Conservation (phyloP, 1,140 invertebrate genomes). For the Drosophila rhopaloa region DNA sequence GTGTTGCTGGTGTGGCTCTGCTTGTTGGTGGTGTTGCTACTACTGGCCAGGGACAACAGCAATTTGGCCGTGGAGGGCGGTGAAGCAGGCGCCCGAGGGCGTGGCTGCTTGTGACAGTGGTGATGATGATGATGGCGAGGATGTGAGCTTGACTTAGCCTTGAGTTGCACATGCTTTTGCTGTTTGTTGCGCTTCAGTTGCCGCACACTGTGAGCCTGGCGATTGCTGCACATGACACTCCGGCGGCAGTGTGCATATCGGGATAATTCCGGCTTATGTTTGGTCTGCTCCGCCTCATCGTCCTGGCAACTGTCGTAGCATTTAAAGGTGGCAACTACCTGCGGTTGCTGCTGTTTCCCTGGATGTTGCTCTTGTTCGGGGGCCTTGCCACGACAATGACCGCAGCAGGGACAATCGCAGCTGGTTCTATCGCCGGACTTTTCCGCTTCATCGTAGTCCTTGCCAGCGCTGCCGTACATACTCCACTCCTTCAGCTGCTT, state of each 20-base stretch:
- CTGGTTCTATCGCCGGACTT: conserved; percentile 15
- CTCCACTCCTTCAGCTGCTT: conserved; percentile 86
- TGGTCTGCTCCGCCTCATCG: conserved; percentile 24
- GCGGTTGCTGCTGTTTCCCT: conserved; percentile 16
- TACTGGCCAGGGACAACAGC: conserved; percentile 61
- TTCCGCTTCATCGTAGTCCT: conserved; percentile 64
- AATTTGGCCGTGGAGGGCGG: conserved; percentile 68
- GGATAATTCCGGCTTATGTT: conserved; percentile 37
- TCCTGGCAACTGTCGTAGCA: conserved; percentile 78
- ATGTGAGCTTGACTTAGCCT: conserved; percentile 26
- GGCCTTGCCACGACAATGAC: conserved; percentile 51
- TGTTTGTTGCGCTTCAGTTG: conserved; percentile 75
- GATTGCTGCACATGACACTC: conserved; percentile 73
- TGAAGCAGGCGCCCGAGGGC: conserved; percentile 25
- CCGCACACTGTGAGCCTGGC: conserved; percentile 73
- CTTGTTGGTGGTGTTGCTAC: conserved; percentile 19
- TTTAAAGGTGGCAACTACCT: conserved; percentile 61
- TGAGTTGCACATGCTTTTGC: conserved; percentile 36
- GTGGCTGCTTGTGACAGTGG: conserved; percentile 15
- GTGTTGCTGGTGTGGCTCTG: not conserved
- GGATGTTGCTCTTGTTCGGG: conserved; percentile 14
- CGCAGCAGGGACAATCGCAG: conserved; percentile 70
- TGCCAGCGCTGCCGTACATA: conserved; percentile 84
- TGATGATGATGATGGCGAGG: conserved; percentile 24
- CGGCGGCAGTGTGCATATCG: conserved; percentile 59